Evolutionary conservation across 2,113 vertebrate species (phyloP).

Genomic region (Microtus montanus): DNA sequence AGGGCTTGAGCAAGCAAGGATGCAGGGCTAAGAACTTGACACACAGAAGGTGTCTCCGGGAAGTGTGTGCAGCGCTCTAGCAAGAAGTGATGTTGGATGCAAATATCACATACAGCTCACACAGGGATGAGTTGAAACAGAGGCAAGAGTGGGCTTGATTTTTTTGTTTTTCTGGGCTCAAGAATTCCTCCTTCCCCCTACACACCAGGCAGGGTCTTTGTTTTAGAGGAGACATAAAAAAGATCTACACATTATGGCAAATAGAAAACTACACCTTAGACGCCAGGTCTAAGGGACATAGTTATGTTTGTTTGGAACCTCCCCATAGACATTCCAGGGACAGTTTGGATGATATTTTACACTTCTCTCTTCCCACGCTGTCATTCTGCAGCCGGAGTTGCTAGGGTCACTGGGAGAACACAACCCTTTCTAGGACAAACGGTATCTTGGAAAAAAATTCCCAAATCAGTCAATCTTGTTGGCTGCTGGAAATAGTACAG

Average conservation of each 20-base stretch:
- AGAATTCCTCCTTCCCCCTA: slow-evolving; percentile 56
- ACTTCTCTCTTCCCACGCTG: not conserved
- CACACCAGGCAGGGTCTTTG: slow-evolving; percentile 36
- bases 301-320: not conserved
- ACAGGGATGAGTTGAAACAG: not conserved
- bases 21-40: not conserved
- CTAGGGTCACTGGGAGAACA: slow-evolving; percentile 38
- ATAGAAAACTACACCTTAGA: slow-evolving; percentile 61
- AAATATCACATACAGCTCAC: not conserved
- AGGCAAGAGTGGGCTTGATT: slow-evolving; percentile 76
- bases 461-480: not conserved
- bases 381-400: not conserved
- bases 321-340: slow-evolving; percentile 45
- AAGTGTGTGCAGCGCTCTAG: not conserved
- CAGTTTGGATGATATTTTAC: slow-evolving; percentile 18
- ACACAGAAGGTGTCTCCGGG: not conserved
- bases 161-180: slow-evolving; percentile 84
- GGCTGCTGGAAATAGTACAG: not conserved
- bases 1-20: slow-evolving; percentile 40
- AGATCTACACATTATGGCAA: slow-evolving; percentile 54
- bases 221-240: slow-evolving; percentile 71
- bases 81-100: not conserved
- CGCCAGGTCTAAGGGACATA: slow-evolving; percentile 52
- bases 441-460: slow-evolving; percentile 60
- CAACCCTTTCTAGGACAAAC: slow-evolving; percentile 56